A percentile compares a stretch with the other conserved stretches of the same genome.
These are phyloP conservation scores for Drosophila fungiperda DNA, from an alignment of 2,888 invertebrate genomes.

Conservation along the genomic window DNA sequence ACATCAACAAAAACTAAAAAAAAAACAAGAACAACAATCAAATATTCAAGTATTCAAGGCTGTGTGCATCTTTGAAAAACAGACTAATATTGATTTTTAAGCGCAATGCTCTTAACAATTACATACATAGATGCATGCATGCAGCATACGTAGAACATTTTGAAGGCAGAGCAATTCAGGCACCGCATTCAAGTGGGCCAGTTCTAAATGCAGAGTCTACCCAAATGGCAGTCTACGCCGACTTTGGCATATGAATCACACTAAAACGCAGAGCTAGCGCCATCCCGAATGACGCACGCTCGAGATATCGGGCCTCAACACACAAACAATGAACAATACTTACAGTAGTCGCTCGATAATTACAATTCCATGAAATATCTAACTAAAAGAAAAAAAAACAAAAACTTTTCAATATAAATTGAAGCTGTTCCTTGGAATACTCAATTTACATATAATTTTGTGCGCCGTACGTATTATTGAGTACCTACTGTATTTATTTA, in stretches of 20 bases:
- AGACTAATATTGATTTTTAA: constrained; percentile 48
- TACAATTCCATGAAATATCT: background rate
- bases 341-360: constrained; percentile 1
- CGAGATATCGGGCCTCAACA: constrained; percentile 34
- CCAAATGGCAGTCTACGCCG: constrained; percentile 32
- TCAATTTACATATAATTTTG: background rate
- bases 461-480: background rate
- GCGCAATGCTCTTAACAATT: constrained; percentile 45
- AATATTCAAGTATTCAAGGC: constrained; percentile 36
- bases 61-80: constrained; percentile 45
- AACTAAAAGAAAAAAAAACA: background rate
- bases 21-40: constrained; percentile 5
- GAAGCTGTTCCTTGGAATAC: background rate
- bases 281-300: constrained; percentile 50
- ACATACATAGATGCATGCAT: constrained; percentile 16
- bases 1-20: background rate
- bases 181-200: constrained; percentile 36
- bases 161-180: constrained; percentile 19
- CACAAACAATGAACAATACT: constrained; percentile 1
- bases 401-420: background rate
- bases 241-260: constrained; percentile 41
- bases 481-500: background rate
- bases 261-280: constrained; percentile 14
- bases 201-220: constrained; percentile 31
- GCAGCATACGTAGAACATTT: background rate